Conservation (phyloP, 2,797 vertebrate genomes). For the Sarcoramphus papa region DNA sequence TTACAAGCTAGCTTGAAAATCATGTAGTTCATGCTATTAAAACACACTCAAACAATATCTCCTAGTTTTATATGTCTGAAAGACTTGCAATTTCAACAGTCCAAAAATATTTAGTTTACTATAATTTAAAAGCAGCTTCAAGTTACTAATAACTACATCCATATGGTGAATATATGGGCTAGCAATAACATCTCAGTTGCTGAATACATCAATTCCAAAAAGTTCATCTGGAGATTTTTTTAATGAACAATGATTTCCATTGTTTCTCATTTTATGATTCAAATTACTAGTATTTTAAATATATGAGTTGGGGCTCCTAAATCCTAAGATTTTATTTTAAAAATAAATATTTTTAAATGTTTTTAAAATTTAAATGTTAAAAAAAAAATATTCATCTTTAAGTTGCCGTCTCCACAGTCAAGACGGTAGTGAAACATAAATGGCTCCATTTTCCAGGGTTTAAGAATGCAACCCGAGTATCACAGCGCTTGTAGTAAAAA, state of each 20-base stretch:
- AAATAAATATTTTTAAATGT: background rate
- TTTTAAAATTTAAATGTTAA: background rate
- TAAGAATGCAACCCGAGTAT: background rate
- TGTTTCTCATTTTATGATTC: background rate
- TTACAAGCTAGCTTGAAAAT: background rate
- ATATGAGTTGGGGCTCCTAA: background rate
- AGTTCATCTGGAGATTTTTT: background rate
- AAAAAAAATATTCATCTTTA: background rate
- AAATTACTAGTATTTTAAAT: background rate
- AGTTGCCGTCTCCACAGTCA: background rate
- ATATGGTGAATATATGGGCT: background rate
- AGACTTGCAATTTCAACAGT: background rate
- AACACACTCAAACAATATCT: background rate
- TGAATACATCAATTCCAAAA: background rate
- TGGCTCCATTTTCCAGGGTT: background rate
- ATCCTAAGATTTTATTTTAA: background rate
- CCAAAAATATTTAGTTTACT: background rate
- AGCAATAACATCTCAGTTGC: background rate
- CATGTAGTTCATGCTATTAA: background rate
- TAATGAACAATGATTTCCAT: background rate
- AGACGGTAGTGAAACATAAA: background rate
- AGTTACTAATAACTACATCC: background rate
- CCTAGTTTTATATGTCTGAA: background rate
- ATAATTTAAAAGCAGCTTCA: background rate
- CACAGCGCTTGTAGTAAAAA: background rate